phyloP scores from a whole-genome alignment of 2,888 invertebrate species.

The Dryocosmus kuriphilus region DNA sequence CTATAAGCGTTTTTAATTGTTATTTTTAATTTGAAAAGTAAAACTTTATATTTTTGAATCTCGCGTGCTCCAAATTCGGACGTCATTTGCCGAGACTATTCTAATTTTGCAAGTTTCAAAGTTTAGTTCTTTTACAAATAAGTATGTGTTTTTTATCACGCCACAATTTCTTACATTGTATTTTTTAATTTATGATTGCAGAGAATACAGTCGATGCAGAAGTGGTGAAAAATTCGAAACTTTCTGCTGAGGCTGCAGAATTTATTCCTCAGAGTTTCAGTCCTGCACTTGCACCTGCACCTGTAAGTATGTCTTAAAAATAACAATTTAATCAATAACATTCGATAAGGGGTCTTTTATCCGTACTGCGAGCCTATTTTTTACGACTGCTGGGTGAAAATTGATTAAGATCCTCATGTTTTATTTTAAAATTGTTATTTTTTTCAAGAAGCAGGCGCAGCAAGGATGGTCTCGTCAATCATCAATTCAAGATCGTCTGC shows the following conservation, averaged over 20 bases:
- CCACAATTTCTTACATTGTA: not conserved
- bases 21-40: too few species aligned
- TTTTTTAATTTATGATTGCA: not conserved
- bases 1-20: too few species aligned
- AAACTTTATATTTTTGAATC: too few species aligned
- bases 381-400: not conserved
- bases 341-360: not conserved
- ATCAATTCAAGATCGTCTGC: slow-evolving; percentile 70
- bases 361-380: not conserved
- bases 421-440: not conserved
- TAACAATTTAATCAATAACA: not conserved
- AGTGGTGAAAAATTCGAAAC: slow-evolving; percentile 63
- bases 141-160: not conserved
- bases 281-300: slow-evolving; percentile 29
- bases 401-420: too few species aligned
- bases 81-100: too few species aligned
- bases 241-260: slow-evolving; percentile 70
- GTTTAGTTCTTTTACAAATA: not conserved
- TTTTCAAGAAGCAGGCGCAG: not conserved
- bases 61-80: not conserved
- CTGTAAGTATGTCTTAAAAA: slow-evolving; percentile 25
- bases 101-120: not conserved
- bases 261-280: slow-evolving; percentile 67
- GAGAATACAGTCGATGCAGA: slow-evolving; percentile 50
- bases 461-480: slow-evolving; percentile 31